Evolutionary conservation across 2,888 invertebrate species (phyloP), one percentile per base, ranked within the genome.

Genomic region (Saturnia japonica): DNA sequence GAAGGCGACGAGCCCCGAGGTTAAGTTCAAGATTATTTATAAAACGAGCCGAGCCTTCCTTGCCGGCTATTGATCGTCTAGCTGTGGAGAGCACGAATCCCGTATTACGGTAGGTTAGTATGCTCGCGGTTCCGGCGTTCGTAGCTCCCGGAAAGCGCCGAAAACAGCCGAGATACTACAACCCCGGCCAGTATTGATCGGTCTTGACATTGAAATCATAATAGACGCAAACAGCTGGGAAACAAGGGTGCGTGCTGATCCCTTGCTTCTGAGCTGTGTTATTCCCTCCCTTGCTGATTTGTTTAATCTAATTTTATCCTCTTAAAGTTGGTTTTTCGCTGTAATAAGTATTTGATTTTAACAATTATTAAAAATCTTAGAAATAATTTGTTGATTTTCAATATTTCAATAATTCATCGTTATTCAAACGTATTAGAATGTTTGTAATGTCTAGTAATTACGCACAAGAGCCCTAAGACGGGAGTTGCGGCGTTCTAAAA

Each of bases 11-110:
- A 89, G 93, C 90, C 92, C 78, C 87, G 88, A 89, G 93, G 91
- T 92, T 88, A 94, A 94, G 93, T 93, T 94, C 93, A 93, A 90
- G 93, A 90, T 90, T 94, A 92, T 93, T 93, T 91, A 93, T 93
- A 93, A 91, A 87, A 83, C 87, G 86, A 85, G 86, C 84, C 85
- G 85, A 87, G 88, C 89, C 91, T 89, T 89, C 85, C 90, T 88
- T 84, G 87, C 87, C 83, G 84, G 74, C 82, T 94, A 94, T 94
- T 89, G 93, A 94, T 94, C 93, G 91, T 82, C 85, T 82, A 81
- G 57, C 14, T 28, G 57, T 25, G 25, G 84, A 83, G 86, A 87
- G 85, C 87, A 91, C 91, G 91, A 91, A 91, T 91, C 89, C 89
- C 85, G 85, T 88, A 88, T 94, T 94, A 92, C 91, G 94, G 94